Evolutionary conservation across 2,797 vertebrate genomes (phyloP), one percentile per base, ranked within the genome.

Genomic region (Sebastes cheni): DNA sequence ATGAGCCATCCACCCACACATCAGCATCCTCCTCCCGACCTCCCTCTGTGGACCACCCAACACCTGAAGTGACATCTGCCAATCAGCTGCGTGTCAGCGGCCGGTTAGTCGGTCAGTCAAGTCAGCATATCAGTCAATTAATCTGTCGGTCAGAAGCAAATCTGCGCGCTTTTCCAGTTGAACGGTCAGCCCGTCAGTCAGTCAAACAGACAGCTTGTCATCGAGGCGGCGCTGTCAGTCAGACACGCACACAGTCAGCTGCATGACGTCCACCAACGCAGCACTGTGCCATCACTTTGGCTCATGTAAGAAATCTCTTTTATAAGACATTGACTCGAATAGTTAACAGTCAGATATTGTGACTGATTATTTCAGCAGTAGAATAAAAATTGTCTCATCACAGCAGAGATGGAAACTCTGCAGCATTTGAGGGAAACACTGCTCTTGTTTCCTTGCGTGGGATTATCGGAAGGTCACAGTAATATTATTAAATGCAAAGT

Each of bases 1-100:
- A 64, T 23, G 36, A 67, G 58, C 74, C 74, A 32, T 25, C 78
- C 54, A 30, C 67, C 67, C 30, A 83, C 71, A 50, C 73, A 30
- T 64, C 74, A 39, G 42, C 72, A 74, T 73, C 72, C 65, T 67
- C 60, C 72, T 75, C 66, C 54, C 56, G 10, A 2, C 76, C 77
- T 65, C 68, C 56, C 65, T 29, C 60, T 54, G 34, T 3, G 83
- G 71, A 46, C 86, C 89, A 79, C 92, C 90, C 81, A 77, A 88
- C 1, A 34, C 56, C 88, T 77, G 65, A 69, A 39, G 80, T 84
- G 88, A 86, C 90, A 87, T 72, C 86, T 87, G 91, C 81, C 87
- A 87, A 56, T 93, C 88, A 83, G 77, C 60, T 36, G 50, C 1
- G 3, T 74, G 81, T 88, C 80, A 56, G 56, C 59, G 12, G 56